Conservation (phyloP, 2,113 vertebrate genomes). For the Scatophagus argus region DNA sequence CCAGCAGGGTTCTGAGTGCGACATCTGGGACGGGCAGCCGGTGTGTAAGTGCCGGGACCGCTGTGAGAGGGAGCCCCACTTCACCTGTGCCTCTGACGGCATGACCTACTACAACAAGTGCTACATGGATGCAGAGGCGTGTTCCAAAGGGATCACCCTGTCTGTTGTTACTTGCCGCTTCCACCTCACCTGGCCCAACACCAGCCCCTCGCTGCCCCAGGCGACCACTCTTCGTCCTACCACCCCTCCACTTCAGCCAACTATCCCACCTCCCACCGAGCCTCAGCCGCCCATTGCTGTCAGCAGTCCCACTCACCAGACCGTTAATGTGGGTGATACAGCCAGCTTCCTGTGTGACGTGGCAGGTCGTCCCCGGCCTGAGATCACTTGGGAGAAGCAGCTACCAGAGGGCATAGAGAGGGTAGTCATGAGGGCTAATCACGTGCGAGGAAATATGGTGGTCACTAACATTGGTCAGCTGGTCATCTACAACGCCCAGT, state of each 20-base stretch:
- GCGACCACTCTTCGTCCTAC: conserved; percentile 83
- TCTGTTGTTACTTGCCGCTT: conserved; percentile 92
- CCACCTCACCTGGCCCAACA: conserved; percentile 93
- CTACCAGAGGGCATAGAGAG: conserved; percentile 84
- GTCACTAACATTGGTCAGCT: conserved; percentile 96
- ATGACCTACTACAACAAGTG: conserved; percentile 99
- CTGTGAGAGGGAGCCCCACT: conserved; percentile 96
- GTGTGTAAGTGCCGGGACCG: conserved; percentile 96
- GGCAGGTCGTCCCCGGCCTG: conserved; percentile 87
- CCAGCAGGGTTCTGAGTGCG: conserved; percentile 96
- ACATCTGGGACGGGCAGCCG: conserved; percentile 95
- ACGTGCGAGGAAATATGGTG: conserved; percentile 91
- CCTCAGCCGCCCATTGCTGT: conserved; percentile 83
- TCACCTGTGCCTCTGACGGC: conserved; percentile 96
- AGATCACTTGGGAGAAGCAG: conserved; percentile 95
- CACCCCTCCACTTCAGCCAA: conserved; percentile 61
- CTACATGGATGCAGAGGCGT: conserved; percentile 99
- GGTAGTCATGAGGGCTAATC: conserved; percentile 91
- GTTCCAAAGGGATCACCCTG: conserved; percentile 92
- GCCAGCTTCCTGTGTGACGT: conserved; percentile 96
- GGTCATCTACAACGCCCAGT: conserved; percentile 94
- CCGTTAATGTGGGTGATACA: conserved; percentile 88
- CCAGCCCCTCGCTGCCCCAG: conserved; percentile 83
- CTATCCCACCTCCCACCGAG: conserved; percentile 66
- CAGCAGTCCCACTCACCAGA: conserved; percentile 86